Evolutionary conservation across 2,113 vertebrate genomes (phyloP).

Genomic region (Sapajus apella): DNA sequence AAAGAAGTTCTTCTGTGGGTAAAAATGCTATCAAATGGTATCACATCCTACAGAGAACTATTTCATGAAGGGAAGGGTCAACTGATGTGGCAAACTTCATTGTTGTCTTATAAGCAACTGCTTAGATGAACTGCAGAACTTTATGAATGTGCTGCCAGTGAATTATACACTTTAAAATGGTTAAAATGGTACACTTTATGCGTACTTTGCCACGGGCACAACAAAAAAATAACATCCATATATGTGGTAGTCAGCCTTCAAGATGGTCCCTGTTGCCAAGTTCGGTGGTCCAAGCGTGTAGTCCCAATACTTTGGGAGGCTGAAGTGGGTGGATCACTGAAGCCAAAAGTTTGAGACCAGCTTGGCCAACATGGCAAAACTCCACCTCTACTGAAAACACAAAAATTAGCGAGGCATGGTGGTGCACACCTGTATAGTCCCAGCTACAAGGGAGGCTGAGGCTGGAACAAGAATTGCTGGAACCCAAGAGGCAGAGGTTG

Average conservation of each 20-base stretch:
- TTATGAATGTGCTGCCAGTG: not conserved
- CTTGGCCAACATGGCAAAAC: no score
- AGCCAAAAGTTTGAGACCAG: no score
- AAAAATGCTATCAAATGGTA: not conserved
- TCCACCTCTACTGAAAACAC: no score
- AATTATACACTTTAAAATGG: not conserved
- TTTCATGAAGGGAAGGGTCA: not conserved
- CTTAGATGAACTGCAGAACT: not conserved
- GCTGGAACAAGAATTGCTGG: no score
- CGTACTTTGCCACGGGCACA: not conserved
- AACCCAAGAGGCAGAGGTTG: no score
- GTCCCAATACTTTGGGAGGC: no score
- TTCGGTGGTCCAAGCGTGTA: no score
- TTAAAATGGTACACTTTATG: not conserved
- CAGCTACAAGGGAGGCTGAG: no score
- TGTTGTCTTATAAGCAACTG: not conserved
- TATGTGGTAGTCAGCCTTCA: not conserved
- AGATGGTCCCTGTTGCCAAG: not conserved
- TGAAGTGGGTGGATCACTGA: no score
- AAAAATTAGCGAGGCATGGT: no score
- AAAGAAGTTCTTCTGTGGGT: not conserved
- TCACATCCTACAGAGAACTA: not conserved
- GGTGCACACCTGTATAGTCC: no score
- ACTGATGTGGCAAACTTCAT: not conserved
- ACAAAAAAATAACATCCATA: not conserved